phyloP scores from a whole-genome alignment of 1,140 invertebrate species.

The Batillaria attramentaria region DNA sequence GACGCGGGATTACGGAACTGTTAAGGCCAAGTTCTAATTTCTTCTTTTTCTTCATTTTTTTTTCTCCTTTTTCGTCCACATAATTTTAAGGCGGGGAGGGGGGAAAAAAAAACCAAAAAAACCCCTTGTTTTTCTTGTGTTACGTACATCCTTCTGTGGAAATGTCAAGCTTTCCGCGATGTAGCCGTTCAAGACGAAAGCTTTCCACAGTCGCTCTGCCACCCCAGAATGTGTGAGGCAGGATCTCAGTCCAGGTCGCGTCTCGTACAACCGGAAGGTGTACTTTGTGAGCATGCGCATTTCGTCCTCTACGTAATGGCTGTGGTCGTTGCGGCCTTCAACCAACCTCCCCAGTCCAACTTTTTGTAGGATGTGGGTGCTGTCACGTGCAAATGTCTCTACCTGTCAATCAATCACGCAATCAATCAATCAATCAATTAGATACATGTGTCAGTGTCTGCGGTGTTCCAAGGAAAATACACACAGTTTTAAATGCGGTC shows the following conservation, averaged over 20 bases:
- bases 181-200: slow-evolving; percentile 40
- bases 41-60: too few relatives aligned
- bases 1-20: too few relatives aligned
- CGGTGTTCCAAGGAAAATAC: not conserved
- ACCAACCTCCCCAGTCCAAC: slow-evolving; percentile 27
- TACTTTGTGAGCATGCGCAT: slow-evolving; percentile 38
- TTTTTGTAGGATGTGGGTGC: slow-evolving; percentile 17
- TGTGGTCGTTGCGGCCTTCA: not conserved
- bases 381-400: slow-evolving; percentile 40
- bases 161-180: slow-evolving; percentile 23
- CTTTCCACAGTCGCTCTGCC: slow-evolving; percentile 32
- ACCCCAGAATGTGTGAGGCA: slow-evolving; percentile 30
- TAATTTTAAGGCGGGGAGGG: not conserved
- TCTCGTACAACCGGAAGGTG: slow-evolving; percentile 25
- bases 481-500: not conserved
- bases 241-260: not conserved
- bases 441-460: not conserved
- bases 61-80: not conserved
- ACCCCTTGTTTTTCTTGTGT: too few relatives aligned
- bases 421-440: not conserved
- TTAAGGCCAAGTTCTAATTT: too few relatives aligned
- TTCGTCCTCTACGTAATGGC: slow-evolving; percentile 29
- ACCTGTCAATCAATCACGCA: slow-evolving; percentile 4
- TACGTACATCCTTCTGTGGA: slow-evolving; percentile 22
- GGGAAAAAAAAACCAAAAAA: not conserved